These are phyloP conservation scores for Sander vitreus DNA, from an alignment of 2,113 vertebrate species.

Conservation along the genomic window DNA sequence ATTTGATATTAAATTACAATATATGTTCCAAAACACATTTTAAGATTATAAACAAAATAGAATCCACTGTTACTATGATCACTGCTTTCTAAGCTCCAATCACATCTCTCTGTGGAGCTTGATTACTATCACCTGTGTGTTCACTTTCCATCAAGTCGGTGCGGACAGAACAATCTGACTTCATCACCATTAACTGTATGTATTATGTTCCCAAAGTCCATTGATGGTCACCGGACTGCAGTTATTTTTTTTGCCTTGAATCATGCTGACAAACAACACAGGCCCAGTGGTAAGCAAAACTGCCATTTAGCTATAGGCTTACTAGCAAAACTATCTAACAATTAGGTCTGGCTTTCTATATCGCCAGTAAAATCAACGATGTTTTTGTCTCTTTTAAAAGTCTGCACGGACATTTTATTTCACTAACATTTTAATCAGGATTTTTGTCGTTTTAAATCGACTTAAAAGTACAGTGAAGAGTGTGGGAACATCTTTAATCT, in stretches of 20 bases:
- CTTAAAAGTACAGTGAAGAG: background rate
- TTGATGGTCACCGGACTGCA: background rate
- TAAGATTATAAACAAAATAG: background rate
- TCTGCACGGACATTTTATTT: background rate
- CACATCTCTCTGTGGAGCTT: constrained; percentile 9
- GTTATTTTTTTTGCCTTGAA: background rate
- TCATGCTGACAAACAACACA: constrained; percentile 70
- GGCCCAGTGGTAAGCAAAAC: constrained; percentile 69
- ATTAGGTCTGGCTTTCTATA: background rate
- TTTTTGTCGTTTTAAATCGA: background rate
- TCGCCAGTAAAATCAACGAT: too few species aligned
- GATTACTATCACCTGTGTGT: constrained; percentile 64
- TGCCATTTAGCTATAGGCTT: background rate
- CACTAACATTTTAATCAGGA: background rate
- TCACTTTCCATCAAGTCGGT: background rate
- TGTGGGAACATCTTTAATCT: background rate
- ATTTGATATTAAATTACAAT: too few species aligned
- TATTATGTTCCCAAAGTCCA: background rate
- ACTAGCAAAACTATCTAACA: background rate
- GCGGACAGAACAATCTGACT: background rate
- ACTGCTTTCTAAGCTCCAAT: background rate
- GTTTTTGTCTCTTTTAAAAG: background rate
- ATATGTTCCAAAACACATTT: background rate
- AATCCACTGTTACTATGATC: too few species aligned
- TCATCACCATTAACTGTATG: background rate